phyloP scores from a whole-genome alignment of 2,113 vertebrate species.

The Eolophus roseicapilla region DNA sequence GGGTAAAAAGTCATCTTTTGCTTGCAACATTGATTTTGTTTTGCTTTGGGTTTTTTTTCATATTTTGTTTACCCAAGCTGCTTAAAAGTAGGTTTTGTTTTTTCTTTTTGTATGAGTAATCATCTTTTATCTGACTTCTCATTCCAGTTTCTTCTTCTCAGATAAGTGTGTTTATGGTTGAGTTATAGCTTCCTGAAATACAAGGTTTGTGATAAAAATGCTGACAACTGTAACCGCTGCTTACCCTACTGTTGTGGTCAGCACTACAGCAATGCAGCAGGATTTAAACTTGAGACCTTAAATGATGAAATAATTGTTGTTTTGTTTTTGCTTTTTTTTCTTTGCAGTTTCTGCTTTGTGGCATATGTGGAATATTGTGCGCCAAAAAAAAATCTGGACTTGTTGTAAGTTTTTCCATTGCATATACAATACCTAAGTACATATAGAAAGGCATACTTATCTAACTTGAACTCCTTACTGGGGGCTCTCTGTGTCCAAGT shows the following conservation, averaged over 20 bases:
- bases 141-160: background rate
- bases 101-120: background rate
- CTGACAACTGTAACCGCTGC: background rate
- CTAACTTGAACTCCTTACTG: background rate
- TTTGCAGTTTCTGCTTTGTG: constrained; percentile 93
- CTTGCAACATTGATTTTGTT: background rate
- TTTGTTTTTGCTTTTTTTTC: background rate
- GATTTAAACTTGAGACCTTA: background rate
- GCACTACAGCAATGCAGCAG: background rate
- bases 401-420: constrained; percentile 84
- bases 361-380: constrained; percentile 93
- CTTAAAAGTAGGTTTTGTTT: background rate
- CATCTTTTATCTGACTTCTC: background rate
- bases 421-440: background rate
- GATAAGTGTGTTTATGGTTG: background rate
- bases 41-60: background rate
- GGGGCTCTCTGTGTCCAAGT: background rate
- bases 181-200: constrained; percentile 7
- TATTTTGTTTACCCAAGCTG: background rate
- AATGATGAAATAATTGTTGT: constrained; percentile 17
- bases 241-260: background rate
- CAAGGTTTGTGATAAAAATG: constrained; percentile 8
- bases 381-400: constrained; percentile 96
- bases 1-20: background rate
- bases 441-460: constrained; percentile 2